Evolutionary conservation across 2,797 vertebrate genomes (phyloP).

Genomic region (Malurus leucopterus): DNA sequence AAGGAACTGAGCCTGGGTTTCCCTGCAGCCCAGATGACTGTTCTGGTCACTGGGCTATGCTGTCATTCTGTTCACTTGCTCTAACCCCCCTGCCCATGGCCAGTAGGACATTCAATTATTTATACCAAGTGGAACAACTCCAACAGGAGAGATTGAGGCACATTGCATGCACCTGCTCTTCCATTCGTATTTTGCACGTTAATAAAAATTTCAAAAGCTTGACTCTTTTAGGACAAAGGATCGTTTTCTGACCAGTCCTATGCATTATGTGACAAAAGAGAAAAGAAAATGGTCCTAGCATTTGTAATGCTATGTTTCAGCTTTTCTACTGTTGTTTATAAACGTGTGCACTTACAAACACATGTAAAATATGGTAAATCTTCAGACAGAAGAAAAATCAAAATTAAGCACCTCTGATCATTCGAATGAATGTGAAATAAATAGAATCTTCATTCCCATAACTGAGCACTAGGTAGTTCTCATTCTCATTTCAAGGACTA

Average conservation of each 20-base stretch:
- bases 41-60: neutral
- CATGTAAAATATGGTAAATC: neutral
- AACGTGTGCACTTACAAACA: neutral
- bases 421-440: neutral
- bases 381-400: neutral
- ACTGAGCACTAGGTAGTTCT: neutral
- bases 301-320: neutral
- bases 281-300: neutral
- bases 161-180: slow-evolving; percentile 13
- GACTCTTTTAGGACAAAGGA: slow-evolving; percentile 5
- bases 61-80: neutral
- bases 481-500: neutral
- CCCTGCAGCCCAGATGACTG: neutral
- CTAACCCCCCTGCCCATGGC: neutral
- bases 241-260: neutral
- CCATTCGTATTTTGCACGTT: slow-evolving; percentile 9
- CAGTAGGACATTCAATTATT: slow-evolving; percentile 32
- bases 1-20: neutral
- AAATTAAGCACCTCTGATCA: neutral
- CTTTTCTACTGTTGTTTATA: neutral
- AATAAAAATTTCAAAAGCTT: slow-evolving; percentile 41
- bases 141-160: neutral
- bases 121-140: slow-evolving; percentile 6
- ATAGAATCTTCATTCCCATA: neutral
- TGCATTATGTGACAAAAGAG: neutral